These are phyloP conservation scores for Porites evermanni DNA, from an alignment of 92 coral and sea anemone genomes.

Conservation along the genomic window DNA sequence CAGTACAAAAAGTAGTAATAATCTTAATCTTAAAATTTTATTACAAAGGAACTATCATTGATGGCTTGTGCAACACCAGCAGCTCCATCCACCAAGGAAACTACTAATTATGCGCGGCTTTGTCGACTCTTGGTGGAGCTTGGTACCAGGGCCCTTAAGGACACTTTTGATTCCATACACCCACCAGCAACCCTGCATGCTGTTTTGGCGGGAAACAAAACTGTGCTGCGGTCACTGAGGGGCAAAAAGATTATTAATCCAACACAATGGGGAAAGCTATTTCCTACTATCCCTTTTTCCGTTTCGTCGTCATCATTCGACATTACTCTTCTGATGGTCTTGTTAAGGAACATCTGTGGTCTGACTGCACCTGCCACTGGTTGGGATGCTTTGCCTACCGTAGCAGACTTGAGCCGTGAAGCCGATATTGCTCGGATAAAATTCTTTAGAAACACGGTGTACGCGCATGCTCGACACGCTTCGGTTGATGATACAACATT, in stretches of 20 bases:
- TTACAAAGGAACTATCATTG: too few relatives aligned
- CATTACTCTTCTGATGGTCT: not conserved
- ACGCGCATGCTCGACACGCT: not conserved
- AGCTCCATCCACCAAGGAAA: not conserved
- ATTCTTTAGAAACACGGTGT: not conserved
- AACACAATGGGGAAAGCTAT: not conserved
- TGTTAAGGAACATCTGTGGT: not conserved
- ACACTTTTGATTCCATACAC: not conserved
- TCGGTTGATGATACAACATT: not conserved
- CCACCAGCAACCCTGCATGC: not conserved
- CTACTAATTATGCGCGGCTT: not conserved
- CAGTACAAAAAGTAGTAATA: too few relatives aligned
- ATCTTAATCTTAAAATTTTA: too few relatives aligned
- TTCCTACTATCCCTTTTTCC: not conserved
- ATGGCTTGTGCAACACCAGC: not conserved
- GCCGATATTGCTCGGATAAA: not conserved
- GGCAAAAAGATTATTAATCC: not conserved
- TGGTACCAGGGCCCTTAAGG: not conserved
- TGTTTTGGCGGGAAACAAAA: not conserved
- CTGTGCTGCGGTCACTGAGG: not conserved
- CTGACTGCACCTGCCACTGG: not conserved
- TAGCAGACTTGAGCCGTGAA: not conserved
- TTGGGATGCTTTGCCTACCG: not conserved
- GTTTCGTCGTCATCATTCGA: not conserved
- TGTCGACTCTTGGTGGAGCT: slow-evolving; percentile 17